Percentiles rank a stretch among this genome's conserved stretches.
Evolutionary conservation across 1,140 invertebrate genomes (phyloP).

Genomic region (Pseudomyrmex flavicornis): DNA sequence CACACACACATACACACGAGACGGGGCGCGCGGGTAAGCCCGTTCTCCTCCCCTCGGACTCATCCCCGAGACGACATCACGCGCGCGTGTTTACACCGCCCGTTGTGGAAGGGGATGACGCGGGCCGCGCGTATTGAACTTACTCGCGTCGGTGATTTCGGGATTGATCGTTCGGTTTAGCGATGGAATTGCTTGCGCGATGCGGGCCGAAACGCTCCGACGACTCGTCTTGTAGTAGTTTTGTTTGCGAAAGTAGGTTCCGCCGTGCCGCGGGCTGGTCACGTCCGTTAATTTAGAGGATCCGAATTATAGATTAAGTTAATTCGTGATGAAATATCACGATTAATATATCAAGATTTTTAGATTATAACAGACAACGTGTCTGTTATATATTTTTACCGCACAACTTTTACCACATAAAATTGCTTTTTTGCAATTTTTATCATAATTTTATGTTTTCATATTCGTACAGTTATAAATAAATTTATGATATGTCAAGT

Average conservation of each 20-base stretch:
- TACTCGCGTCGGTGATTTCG: slow-evolving; percentile 14
- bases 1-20: background rate
- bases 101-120: background rate
- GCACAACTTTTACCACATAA: too few relatives aligned
- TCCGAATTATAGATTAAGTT: too few relatives aligned
- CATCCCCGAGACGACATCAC: too few relatives aligned
- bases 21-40: background rate
- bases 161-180: slow-evolving; percentile 21
- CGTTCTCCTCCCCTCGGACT: too few relatives aligned
- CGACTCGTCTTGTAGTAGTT: slow-evolving; percentile 17
- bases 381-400: too few relatives aligned
- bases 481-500: too few relatives aligned
- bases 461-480: too few relatives aligned
- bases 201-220: background rate
- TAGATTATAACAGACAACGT: too few relatives aligned
- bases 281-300: background rate
- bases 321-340: too few relatives aligned
- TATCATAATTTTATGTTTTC: too few relatives aligned
- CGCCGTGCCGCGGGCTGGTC: background rate
- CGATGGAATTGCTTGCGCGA: slow-evolving; percentile 23
- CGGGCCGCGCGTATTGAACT: slow-evolving; percentile 1
- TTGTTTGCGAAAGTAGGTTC: slow-evolving; percentile 16
- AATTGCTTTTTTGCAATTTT: too few relatives aligned
- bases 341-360: too few relatives aligned
- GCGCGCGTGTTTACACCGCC: slow-evolving; percentile 11